Evolutionary conservation across 2,113 vertebrate species (phyloP).

Genomic region (Rhinolophus sinicus): DNA sequence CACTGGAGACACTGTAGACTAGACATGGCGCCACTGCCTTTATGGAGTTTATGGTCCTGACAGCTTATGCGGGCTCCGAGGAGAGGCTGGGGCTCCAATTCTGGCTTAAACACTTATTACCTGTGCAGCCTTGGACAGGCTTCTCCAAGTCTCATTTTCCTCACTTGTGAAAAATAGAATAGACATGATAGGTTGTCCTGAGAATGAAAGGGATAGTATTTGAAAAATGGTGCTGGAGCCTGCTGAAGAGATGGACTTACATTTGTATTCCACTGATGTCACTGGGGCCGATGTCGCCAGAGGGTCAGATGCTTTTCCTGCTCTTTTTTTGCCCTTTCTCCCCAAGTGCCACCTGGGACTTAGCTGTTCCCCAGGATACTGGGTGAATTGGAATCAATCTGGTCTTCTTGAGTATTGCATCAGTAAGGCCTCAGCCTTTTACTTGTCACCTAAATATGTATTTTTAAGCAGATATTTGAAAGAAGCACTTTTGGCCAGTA

Average conservation of each 20-base stretch:
- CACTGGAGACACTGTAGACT: background rate
- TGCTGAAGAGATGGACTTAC: background rate
- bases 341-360: background rate
- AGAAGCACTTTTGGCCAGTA: background rate
- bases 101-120: background rate
- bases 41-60: background rate
- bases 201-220: background rate
- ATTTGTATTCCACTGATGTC: background rate
- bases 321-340: background rate
- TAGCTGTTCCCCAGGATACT: background rate
- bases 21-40: background rate
- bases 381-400: background rate
- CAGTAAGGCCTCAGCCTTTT: background rate
- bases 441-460: background rate
- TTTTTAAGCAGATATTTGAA: constrained; percentile 15
- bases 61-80: background rate
- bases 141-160: background rate
- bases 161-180: background rate
- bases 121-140: background rate
- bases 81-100: background rate
- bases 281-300: background rate
- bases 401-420: background rate
- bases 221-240: background rate
- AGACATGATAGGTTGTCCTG: background rate
- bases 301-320: background rate